Percentiles rank a stretch among this genome's conserved stretches.
These are phyloP conservation scores for Grammatotria lemairii DNA, from an alignment of 2,113 vertebrate species.

Conservation along the genomic window DNA sequence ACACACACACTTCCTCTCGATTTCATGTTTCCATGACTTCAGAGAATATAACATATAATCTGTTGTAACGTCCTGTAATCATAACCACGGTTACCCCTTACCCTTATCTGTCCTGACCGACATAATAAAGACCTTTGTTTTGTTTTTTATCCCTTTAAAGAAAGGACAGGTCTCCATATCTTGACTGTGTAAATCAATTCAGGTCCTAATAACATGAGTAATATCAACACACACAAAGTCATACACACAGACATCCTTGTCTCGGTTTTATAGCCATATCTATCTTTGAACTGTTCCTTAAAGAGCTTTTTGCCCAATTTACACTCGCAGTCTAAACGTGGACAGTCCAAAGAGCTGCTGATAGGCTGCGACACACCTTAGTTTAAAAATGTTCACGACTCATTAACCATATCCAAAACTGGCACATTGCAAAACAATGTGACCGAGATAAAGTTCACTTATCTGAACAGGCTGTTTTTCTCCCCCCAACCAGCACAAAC, in stretches of 20 bases:
- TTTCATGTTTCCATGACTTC: background rate
- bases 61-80: background rate
- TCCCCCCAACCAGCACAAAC: background rate
- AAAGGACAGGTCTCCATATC: background rate
- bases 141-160: background rate
- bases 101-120: background rate
- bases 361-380: constrained; percentile 41
- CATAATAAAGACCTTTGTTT: background rate
- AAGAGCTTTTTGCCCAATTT: constrained; percentile 24
- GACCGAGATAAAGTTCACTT: background rate
- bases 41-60: background rate
- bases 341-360: constrained; percentile 53
- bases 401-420: constrained; percentile 36
- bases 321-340: constrained; percentile 33
- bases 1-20: background rate
- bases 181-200: background rate
- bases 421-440: background rate
- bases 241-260: background rate
- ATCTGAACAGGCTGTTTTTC: background rate
- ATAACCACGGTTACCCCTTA: background rate
- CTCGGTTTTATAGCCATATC: background rate
- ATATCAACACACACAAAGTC: background rate
- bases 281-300: constrained; percentile 44
- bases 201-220: background rate
- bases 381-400: constrained; percentile 41